phyloP scores from a whole-genome alignment of 2,113 vertebrate genomes.

The Okapia johnstoni region DNA sequence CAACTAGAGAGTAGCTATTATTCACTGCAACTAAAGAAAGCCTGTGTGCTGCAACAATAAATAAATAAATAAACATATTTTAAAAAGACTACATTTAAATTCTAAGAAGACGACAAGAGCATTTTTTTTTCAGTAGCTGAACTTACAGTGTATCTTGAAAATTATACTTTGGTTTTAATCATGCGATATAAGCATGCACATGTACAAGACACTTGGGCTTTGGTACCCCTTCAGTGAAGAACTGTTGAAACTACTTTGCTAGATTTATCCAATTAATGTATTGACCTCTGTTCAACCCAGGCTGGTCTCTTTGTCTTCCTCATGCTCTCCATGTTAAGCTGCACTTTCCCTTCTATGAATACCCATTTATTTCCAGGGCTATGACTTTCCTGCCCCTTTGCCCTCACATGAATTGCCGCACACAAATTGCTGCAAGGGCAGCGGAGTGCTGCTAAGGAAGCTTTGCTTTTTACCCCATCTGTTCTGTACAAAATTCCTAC shows the following conservation, averaged over 20 bases:
- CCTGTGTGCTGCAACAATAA: neutral
- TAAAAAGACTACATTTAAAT: neutral
- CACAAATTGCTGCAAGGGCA: neutral
- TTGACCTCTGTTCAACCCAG: neutral
- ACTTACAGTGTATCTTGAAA: neutral
- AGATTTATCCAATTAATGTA: neutral
- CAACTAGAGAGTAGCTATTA: neutral
- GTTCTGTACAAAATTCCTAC: neutral
- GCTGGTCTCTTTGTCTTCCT: neutral
- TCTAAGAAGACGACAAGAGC: neutral
- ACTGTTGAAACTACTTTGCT: neutral
- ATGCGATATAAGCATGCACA: accelerated
- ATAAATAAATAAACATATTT: neutral
- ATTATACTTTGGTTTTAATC: neutral
- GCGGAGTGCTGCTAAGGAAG: neutral
- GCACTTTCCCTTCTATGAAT: neutral
- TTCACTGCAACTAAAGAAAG: neutral
- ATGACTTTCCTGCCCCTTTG: neutral
- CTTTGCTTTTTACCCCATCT: neutral
- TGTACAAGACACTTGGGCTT: neutral
- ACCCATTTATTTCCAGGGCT: neutral
- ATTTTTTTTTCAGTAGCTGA: neutral
- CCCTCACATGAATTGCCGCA: neutral
- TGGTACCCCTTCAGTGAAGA: neutral
- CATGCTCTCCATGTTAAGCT: neutral